phyloP scores from a whole-genome alignment of 1,140 invertebrate genomes.

The Globodera rostochiensis region DNA sequence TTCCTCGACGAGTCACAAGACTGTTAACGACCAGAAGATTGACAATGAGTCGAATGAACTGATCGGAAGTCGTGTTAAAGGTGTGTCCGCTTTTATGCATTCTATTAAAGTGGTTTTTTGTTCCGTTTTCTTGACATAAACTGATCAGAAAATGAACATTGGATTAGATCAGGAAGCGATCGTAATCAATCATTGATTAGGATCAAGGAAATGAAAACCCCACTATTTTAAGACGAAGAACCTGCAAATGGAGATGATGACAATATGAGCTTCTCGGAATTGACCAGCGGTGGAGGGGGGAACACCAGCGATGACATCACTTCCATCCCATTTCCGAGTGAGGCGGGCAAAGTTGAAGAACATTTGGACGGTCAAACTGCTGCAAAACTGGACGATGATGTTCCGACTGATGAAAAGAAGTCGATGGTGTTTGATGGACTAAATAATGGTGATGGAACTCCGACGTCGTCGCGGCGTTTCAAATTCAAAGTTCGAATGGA shows the following conservation, averaged over 20 bases:
- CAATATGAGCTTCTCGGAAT: not conserved
- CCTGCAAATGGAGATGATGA: not conserved
- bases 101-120: not conserved
- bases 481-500: not conserved
- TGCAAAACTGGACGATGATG: not conserved
- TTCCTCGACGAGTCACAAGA: too few relatives aligned
- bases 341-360: not conserved
- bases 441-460: not conserved
- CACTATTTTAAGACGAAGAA: not conserved
- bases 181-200: too few relatives aligned
- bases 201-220: not conserved
- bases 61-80: too few relatives aligned
- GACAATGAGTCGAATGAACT: too few relatives aligned
- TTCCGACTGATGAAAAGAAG: not conserved
- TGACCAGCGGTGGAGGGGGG: not conserved
- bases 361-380: too few relatives aligned
- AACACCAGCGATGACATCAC: conserved; percentile 26
- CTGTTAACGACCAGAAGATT: too few relatives aligned
- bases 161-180: too few relatives aligned
- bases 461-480: not conserved
- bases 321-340: conserved; percentile 18
- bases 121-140: not conserved
- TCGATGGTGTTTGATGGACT: not conserved
- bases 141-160: too few relatives aligned
- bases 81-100: not conserved